Conservation (phyloP, 1,140 invertebrate genomes). For the Leucophenga varia region DNA sequence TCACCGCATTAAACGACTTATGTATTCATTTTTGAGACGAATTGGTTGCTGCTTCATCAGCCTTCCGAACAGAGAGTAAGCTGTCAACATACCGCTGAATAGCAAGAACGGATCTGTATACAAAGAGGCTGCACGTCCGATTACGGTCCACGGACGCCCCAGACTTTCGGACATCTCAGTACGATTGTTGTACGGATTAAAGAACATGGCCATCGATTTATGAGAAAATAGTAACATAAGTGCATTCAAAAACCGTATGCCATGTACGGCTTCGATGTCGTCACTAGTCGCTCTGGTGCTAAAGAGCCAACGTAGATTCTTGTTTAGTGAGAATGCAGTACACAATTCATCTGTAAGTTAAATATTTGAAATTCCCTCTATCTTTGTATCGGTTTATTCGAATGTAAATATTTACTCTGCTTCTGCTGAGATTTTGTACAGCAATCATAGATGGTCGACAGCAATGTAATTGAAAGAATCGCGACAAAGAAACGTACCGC, state of each 20-base stretch:
- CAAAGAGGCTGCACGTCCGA: constrained; percentile 65
- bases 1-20: constrained; percentile 63
- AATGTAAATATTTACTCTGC: constrained; percentile 31
- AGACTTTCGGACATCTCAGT: constrained; percentile 65
- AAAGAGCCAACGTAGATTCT: constrained; percentile 62
- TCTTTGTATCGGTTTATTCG: too few relatives aligned
- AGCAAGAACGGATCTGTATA: constrained; percentile 71
- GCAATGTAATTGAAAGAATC: constrained; percentile 36
- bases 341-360: constrained; percentile 57
- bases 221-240: constrained; percentile 64
- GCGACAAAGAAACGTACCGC: constrained; percentile 57
- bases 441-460: constrained; percentile 51
- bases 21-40: constrained; percentile 63
- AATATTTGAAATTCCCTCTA: too few relatives aligned
- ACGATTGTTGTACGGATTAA: constrained; percentile 65
- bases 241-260: constrained; percentile 65
- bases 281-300: constrained; percentile 57
- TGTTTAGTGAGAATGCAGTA: constrained; percentile 64
- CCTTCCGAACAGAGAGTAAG: constrained; percentile 63
- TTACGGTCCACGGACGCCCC: constrained; percentile 64
- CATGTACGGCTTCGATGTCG: constrained; percentile 65
- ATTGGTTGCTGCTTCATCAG: constrained; percentile 61
- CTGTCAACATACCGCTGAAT: constrained; percentile 65
- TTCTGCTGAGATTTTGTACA: constrained; percentile 38
- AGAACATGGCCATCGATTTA: constrained; percentile 68